A percentile compares a stretch with the other conserved stretches of the same genome.
Conservation (phyloP, 2,797 vertebrate species). For the Rhabdophis nuchalis region DNA sequence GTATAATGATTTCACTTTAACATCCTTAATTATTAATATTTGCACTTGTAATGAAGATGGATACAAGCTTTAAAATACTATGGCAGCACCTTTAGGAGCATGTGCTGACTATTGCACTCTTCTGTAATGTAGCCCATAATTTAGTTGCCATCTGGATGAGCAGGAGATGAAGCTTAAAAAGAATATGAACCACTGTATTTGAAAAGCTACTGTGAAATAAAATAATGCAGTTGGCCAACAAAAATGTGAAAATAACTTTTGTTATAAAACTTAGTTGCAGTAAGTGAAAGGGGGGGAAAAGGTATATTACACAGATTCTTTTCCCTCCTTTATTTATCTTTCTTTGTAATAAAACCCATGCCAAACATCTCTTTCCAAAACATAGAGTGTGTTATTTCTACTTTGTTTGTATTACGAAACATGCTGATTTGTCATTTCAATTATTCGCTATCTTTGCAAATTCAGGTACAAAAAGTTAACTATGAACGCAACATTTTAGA, state of each 20-base stretch:
- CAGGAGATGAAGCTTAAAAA: constrained; percentile 47
- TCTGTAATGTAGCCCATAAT: constrained; percentile 23
- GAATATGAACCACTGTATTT: constrained; percentile 12
- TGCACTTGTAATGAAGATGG: constrained; percentile 58
- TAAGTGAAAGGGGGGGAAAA: not conserved
- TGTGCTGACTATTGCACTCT: constrained; percentile 36
- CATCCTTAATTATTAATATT: constrained; percentile 58
- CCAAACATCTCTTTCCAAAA: constrained; percentile 10
- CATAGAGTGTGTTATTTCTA: not conserved
- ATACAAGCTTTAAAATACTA: constrained; percentile 49
- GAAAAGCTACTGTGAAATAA: constrained; percentile 36
- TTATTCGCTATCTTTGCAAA: constrained; percentile 18
- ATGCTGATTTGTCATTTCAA: constrained; percentile 10
- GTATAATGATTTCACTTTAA: constrained; percentile 49
- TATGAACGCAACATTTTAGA: not conserved
- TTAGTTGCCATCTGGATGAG: constrained; percentile 32
- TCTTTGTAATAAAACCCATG: not conserved
- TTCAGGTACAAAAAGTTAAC: not conserved
- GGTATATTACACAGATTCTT: not conserved
- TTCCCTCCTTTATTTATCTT: not conserved
- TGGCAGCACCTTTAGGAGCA: constrained; percentile 22
- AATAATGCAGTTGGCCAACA: constrained; percentile 7
- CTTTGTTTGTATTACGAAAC: constrained; percentile 18
- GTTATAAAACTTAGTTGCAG: not conserved
- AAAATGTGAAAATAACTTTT: not conserved